Percentiles rank a stretch among this genome's conserved stretches.
Conservation (phyloP, 2,888 invertebrate species). For the Leptinotarsa peninsularis region DNA sequence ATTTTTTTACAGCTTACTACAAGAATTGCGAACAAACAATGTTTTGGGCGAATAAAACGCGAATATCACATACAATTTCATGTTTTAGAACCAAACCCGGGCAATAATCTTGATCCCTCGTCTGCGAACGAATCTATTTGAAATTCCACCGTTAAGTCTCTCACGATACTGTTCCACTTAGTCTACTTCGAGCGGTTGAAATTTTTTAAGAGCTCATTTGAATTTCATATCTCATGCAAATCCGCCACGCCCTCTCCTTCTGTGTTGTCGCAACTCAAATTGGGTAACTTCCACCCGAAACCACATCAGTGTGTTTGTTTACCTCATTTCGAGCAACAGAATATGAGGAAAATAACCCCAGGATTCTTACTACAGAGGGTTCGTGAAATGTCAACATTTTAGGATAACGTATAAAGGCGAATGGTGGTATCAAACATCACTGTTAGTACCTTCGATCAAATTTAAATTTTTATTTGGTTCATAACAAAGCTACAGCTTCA, state of each 20-base stretch:
- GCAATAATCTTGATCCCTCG: not conserved
- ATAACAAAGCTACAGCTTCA: too few species aligned
- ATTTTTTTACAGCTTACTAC: too few species aligned
- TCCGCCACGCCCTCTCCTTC: not conserved
- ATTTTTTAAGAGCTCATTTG: constrained; percentile 6
- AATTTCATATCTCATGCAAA: constrained; percentile 14
- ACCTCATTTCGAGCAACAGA: not conserved
- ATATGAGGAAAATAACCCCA: not conserved
- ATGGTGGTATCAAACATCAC: too few species aligned
- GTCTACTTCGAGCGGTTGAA: not conserved
- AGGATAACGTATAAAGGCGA: too few species aligned
- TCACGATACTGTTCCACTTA: not conserved
- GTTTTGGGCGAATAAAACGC: too few species aligned
- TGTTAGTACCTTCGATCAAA: too few species aligned
- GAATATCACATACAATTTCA: not conserved
- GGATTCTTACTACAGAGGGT: too few species aligned
- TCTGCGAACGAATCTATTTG: not conserved
- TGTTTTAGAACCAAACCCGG: not conserved
- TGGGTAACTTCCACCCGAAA: constrained; percentile 13
- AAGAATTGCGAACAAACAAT: too few species aligned
- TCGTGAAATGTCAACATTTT: too few species aligned
- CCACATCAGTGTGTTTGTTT: constrained; percentile 14
- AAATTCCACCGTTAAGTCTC: not conserved
- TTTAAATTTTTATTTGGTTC: too few species aligned
- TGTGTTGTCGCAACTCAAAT: constrained; percentile 9